Evolutionary conservation across 2,888 invertebrate species (phyloP).

Genomic region (Eretmocerus hayati): DNA sequence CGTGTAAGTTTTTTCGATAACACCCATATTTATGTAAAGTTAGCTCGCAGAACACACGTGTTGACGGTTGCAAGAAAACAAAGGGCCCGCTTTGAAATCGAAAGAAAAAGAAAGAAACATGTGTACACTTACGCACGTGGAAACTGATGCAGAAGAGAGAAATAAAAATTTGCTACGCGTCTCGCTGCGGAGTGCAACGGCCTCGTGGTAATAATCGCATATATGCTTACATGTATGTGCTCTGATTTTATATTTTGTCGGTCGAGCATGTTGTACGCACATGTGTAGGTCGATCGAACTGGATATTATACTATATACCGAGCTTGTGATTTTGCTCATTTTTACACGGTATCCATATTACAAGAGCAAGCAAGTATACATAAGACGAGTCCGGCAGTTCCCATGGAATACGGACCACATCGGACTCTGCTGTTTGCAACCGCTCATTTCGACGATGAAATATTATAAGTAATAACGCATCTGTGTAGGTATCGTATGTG

Average conservation of each 20-base stretch:
- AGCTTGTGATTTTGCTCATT: neutral
- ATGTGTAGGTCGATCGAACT: neutral
- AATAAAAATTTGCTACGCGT: no score
- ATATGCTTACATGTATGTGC: conserved; percentile 1
- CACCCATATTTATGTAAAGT: no score
- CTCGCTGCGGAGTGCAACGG: no score
- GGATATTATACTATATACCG: no score
- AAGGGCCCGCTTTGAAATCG: no score
- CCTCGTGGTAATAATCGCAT: neutral
- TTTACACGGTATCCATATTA: neutral
- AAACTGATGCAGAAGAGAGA: no score
- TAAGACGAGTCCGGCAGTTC: no score
- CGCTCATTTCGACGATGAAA: conserved; percentile 48
- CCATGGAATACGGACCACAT: conserved; percentile 42
- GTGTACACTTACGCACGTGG: no score
- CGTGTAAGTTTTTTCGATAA: no score
- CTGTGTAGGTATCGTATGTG: conserved; percentile 32
- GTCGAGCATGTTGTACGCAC: neutral
- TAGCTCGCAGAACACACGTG: no score
- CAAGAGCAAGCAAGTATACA: neutral
- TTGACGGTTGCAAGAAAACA: no score
- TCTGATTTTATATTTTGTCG: neutral
- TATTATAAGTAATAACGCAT: conserved; percentile 49
- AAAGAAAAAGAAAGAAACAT: no score
- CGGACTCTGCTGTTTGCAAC: conserved; percentile 38